phyloP scores from a whole-genome alignment of 2,888 invertebrate genomes.

The Dasypolia templi region DNA sequence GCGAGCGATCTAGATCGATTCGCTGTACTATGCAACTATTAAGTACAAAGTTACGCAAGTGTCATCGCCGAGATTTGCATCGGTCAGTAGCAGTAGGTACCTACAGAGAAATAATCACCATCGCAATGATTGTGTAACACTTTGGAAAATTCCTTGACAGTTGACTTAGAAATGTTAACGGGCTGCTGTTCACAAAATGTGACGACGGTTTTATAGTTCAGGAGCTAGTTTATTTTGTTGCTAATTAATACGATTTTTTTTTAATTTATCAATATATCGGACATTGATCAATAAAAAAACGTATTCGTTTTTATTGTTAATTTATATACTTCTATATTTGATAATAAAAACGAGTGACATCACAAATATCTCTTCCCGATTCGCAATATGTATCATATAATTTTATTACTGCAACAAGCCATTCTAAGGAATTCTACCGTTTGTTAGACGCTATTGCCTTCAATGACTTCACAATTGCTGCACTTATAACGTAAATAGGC shows the following conservation, averaged over 20 bases:
- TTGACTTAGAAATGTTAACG: slow-evolving; percentile 48
- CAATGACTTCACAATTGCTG: slow-evolving; percentile 53
- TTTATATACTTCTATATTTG: neutral
- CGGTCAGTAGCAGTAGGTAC: slow-evolving; percentile 16
- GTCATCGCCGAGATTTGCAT: slow-evolving; percentile 86
- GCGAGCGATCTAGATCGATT: slow-evolving; percentile 73
- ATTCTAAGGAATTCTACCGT: slow-evolving; percentile 37
- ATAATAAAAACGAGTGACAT: neutral
- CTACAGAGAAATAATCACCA: slow-evolving; percentile 67
- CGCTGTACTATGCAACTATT: slow-evolving; percentile 66
- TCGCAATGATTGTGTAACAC: slow-evolving; percentile 83
- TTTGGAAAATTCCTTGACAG: slow-evolving; percentile 74
- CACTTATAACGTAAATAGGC: slow-evolving; percentile 56
- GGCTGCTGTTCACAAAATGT: slow-evolving; percentile 46
- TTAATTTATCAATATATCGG: too few relatives aligned
- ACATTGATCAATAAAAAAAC: too few relatives aligned
- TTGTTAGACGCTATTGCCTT: slow-evolving; percentile 35
- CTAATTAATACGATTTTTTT: too few relatives aligned
- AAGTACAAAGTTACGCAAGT: slow-evolving; percentile 79
- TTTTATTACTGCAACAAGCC: slow-evolving; percentile 19
- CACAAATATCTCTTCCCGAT: slow-evolving; percentile 2
- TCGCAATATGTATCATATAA: slow-evolving; percentile 12
- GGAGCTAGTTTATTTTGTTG: slow-evolving; percentile 26
- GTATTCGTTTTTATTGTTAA: neutral
- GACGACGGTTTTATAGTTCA: slow-evolving; percentile 28